Conservation (phyloP, 1,140 invertebrate genomes). For the Maconellicoccus hirsutus region DNA sequence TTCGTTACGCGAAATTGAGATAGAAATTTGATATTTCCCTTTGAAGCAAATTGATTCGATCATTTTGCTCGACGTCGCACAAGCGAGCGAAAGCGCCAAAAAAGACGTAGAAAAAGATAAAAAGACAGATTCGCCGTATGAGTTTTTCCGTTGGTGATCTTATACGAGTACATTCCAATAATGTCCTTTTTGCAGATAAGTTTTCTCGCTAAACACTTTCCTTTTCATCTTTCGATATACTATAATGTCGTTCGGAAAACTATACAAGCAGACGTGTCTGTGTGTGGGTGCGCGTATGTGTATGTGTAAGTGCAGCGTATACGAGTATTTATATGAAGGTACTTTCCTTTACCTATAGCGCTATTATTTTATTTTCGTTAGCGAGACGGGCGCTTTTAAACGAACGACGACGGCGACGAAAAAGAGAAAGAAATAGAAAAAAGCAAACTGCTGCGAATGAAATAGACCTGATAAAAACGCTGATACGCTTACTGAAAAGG, state of each 20-base stretch:
- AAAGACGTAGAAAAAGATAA: not conserved
- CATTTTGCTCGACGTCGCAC: not conserved
- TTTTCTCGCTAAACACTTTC: not conserved
- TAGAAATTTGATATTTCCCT: constrained; percentile 4
- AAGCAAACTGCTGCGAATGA: not conserved
- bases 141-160: constrained; percentile 1
- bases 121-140: not conserved
- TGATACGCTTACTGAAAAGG: not conserved
- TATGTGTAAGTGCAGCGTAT: no score
- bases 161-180: not conserved
- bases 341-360: not conserved
- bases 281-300: no score
- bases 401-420: no score
- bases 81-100: not conserved
- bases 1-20: not conserved
- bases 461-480: constrained; percentile 2
- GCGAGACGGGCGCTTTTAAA: no score
- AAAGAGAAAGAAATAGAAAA: not conserved
- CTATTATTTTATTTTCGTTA: not conserved
- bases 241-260: not conserved
- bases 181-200: constrained; percentile 2
- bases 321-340: not conserved
- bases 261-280: no score
- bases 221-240: not conserved
- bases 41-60: constrained; percentile 9